Evolutionary conservation across 2,888 invertebrate genomes (phyloP).

Genomic region (Priocnemis perturbator): DNA sequence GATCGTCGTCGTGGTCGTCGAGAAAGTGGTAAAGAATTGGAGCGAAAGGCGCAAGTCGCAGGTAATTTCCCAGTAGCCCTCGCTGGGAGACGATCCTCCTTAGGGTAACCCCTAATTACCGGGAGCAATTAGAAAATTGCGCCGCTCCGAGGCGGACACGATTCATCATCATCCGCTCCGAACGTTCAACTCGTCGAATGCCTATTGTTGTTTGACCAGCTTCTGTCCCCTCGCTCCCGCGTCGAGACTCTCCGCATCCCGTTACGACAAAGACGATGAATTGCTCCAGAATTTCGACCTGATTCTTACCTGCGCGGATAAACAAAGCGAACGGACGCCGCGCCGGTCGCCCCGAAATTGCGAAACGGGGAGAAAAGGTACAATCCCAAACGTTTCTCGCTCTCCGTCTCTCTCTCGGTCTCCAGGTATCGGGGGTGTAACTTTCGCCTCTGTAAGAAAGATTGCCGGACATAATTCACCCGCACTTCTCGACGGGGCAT

Average conservation of each 20-base stretch:
- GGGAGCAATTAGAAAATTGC: conserved; percentile 62
- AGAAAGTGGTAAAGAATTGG: conserved; percentile 42
- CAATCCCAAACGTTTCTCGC: conserved; percentile 17
- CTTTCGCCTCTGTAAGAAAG: conserved; percentile 69
- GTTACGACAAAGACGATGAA: background rate
- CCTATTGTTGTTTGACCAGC: conserved; percentile 33
- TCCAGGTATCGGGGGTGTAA: conserved; percentile 41
- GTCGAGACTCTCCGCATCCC: background rate
- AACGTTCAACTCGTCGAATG: conserved; percentile 40
- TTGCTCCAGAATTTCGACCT: conserved; percentile 53
- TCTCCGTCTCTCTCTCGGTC: background rate
- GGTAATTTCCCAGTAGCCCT: conserved; percentile 47
- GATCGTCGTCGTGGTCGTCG: no score
- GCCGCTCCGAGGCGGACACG: conserved; percentile 29
- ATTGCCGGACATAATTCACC: conserved; percentile 66
- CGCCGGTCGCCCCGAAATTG: conserved; percentile 44
- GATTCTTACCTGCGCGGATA: conserved; percentile 49
- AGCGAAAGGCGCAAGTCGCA: conserved; percentile 36
- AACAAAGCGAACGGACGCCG: conserved; percentile 33
- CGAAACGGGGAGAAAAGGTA: conserved; percentile 41
- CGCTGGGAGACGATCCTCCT: conserved; percentile 44
- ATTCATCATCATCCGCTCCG: conserved; percentile 45
- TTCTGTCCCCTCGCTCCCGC: background rate
- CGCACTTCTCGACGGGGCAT: conserved; percentile 40
- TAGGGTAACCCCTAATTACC: conserved; percentile 55